Evolutionary conservation across 2,797 vertebrate species (phyloP), one percentile per base, ranked within the genome.

Genomic region (Spinus olivaceus): DNA sequence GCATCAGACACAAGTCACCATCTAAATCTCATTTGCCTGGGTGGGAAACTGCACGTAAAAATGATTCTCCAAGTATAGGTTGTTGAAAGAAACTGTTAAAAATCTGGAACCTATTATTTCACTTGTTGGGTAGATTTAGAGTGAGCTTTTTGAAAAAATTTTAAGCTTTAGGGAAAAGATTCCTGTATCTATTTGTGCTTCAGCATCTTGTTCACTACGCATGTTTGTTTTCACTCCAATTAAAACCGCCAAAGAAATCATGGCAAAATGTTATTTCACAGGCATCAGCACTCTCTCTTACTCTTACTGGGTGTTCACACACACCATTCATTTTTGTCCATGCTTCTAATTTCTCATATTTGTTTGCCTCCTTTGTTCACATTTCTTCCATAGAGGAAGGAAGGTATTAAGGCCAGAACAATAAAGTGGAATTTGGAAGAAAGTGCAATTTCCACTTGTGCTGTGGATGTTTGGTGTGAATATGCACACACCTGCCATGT

Each of bases 1-100:
- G n/a, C 1, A 0, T 76, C 44, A 51, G 39, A 51, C 1, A 3
- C 0, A 1, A 90, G 50, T 92, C 72, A 63, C 65, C 32, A 17
- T 67, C 42, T 80, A 30, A 77, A 80, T 35, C 32, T 49, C 59
- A 14, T 84, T 84, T 88, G 12, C 41, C 24, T 60, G 63, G 22
- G 15, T 27, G 21, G 27, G 47, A 59, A 66, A 24, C 41, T 70
- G 42, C 54, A 64, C 28, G 2, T 49, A 50, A 59, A 91, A 72
- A 44, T 24, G 8, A 28, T 76, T 14, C 17, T 86, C 21, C 16
- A 21, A 56, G 54, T 51, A 60, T 28, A 83, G 70, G 47, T 42
- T 53, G 10, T n/a, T 80, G 46, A 35, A 57, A 92, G 47, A 82
- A 86, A 64, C 53, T 24, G 20, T 33, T 78, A 51, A 67, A 85